phyloP scores from a whole-genome alignment of 2,888 invertebrate genomes.

The Polylopha cassiicola region DNA sequence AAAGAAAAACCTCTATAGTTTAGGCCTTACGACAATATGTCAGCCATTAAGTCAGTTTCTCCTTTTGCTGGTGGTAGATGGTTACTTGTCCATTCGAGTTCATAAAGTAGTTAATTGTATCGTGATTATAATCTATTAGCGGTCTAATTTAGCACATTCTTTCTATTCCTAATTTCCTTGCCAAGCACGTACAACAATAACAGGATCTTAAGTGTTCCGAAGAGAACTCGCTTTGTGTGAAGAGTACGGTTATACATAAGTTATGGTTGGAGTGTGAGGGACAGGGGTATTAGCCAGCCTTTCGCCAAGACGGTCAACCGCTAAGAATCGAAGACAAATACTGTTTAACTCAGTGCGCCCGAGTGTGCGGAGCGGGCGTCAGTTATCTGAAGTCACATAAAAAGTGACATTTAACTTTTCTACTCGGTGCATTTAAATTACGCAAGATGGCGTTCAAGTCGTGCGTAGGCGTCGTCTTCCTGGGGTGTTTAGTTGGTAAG shows the following conservation, averaged over 20 bases:
- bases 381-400: constrained; percentile 48
- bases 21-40: too few species aligned
- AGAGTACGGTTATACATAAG: constrained; percentile 37
- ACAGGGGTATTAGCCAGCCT: constrained; percentile 52
- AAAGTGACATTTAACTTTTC: constrained; percentile 54
- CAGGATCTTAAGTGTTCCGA: constrained; percentile 54
- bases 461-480: constrained; percentile 48
- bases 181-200: constrained; percentile 67
- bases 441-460: constrained; percentile 65
- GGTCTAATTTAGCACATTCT: constrained; percentile 9
- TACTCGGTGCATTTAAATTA: constrained; percentile 43
- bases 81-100: too few species aligned
- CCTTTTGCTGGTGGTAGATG: too few species aligned
- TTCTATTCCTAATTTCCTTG: constrained; percentile 51
- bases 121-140: constrained; percentile 13
- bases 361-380: constrained; percentile 63
- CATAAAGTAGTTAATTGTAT: too few species aligned
- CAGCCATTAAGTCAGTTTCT: too few species aligned
- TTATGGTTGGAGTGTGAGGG: constrained; percentile 39
- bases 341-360: constrained; percentile 66
- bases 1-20: too few species aligned
- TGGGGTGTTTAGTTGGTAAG: constrained; percentile 66
- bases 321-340: constrained; percentile 68
- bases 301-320: constrained; percentile 58
- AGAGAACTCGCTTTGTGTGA: constrained; percentile 38